Evolutionary conservation across 2,888 invertebrate genomes (phyloP), one percentile per base, ranked within the genome.

Genomic region (Chromoteleia sp.): DNA sequence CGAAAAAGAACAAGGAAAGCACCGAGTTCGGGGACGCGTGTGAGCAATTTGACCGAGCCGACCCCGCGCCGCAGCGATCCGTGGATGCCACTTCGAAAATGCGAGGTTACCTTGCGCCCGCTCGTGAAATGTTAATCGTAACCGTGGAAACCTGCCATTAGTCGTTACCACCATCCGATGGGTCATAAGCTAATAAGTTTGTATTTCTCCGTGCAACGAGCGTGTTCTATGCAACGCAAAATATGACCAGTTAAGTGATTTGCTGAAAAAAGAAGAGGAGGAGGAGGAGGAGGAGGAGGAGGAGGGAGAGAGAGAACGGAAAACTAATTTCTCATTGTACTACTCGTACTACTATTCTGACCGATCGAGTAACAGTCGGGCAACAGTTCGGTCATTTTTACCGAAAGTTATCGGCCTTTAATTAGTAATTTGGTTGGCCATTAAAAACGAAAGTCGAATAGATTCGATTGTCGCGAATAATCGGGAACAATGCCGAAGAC

Each of bases 71-170:
- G 25, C 73, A 58, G 36, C 65, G 65, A 78, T 52, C 79, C 43
- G 36, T 39, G 54, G 63, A 67, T 65, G 75, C 71, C 78, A 76
- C 81, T 81, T 81, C 63, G 61, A 83, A 81, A 83, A 81, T 68
- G 68, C 79, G 52, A 76, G 68, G 61, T 74, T 63, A 68, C 59
- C 58, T 45, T 25, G 68, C 71, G 80, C 77, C 52, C 56, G 83
- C 79, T 83, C 87, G 85, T 87, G 86, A 87, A 87, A 87, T 85
- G 85, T 87, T 86, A 85, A 84, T 84, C 84, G 82, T 73, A 83
- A 78, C 84, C 84, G 83, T 83, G 84, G 84, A 87, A 87, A 87
- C 86, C 86, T 84, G 84, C 84, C 84, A 85, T 84, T 86, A 85
- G 77, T 81, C 78, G 77, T 76, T 78, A 77, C 80, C 79, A 79